These are phyloP conservation scores for Pavo muticus DNA, from an alignment of 2,113 vertebrate genomes.

Conservation along the genomic window DNA sequence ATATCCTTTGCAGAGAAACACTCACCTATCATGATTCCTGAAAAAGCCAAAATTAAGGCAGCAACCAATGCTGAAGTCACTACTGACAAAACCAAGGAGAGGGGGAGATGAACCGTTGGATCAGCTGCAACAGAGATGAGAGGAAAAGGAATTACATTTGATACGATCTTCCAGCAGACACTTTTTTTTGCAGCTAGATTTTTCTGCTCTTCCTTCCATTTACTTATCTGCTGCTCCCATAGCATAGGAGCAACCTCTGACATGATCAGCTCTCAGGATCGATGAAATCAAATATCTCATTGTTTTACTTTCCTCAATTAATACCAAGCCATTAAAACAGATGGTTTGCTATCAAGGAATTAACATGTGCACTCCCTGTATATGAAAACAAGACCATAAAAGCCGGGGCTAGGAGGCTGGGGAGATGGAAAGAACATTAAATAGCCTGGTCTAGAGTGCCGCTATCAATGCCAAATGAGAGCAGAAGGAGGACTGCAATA, in stretches of 20 bases:
- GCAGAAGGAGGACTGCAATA: background rate
- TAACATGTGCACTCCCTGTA: constrained; percentile 6
- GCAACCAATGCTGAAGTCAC: constrained; percentile 95
- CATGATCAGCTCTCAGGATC: background rate
- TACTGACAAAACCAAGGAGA: constrained; percentile 92
- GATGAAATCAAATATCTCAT: background rate
- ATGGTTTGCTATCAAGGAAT: constrained; percentile 41
- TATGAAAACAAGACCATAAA: constrained; percentile 52
- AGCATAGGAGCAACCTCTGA: background rate
- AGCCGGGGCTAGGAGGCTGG: background rate
- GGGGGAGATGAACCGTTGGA: constrained; percentile 78
- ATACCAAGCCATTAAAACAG: constrained; percentile 30
- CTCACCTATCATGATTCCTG: constrained; percentile 98
- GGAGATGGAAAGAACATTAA: constrained; percentile 14
- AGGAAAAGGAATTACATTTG: constrained; percentile 15
- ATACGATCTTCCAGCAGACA: background rate
- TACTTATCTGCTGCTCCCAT: background rate
- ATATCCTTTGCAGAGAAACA: constrained; percentile 38
- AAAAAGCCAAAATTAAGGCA: constrained; percentile 93
- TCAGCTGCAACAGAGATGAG: constrained; percentile 76
- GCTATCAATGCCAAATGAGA: constrained; percentile 37
- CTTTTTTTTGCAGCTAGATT: background rate
- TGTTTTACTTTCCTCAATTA: constrained; percentile 56
- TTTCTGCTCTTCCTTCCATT: background rate
- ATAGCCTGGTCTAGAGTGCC: constrained; percentile 37